A percentile compares a stretch with the other conserved stretches of the same genome.
Conservation (phyloP, 2,113 vertebrate genomes). For the Pterocles burchelli region DNA sequence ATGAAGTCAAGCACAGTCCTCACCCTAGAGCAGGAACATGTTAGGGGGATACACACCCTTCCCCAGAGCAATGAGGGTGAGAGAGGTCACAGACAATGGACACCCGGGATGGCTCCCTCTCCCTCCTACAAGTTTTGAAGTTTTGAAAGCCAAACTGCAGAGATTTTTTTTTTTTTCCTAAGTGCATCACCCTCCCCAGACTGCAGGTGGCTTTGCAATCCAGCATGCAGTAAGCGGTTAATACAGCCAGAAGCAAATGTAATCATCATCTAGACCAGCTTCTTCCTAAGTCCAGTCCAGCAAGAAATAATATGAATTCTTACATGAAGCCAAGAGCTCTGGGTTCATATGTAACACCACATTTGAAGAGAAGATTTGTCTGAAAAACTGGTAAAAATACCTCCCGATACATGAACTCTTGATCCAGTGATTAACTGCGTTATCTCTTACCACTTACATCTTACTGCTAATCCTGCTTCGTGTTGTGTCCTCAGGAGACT, state of each 20-base stretch:
- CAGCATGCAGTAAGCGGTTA: fast-evolving
- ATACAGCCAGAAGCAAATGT: background rate
- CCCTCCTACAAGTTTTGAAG: background rate
- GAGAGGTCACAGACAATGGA: fast-evolving
- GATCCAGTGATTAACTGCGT: background rate
- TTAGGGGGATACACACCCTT: background rate
- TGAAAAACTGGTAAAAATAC: background rate
- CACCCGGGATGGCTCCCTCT: background rate
- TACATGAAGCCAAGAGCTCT: background rate
- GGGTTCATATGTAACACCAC: background rate
- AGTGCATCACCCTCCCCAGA: fast-evolving
- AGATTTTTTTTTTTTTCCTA: background rate
- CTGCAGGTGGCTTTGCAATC: background rate
- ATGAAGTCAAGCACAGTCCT: background rate
- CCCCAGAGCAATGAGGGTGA: background rate
- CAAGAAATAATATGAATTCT: background rate
- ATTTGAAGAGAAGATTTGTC: background rate
- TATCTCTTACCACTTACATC: background rate
- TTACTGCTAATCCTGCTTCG: background rate
- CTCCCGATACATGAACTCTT: background rate
- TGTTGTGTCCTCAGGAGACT: background rate
- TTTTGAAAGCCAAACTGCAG: background rate
- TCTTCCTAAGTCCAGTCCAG: background rate
- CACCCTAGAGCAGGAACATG: background rate
- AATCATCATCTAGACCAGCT: background rate